phyloP scores from a whole-genome alignment of 1,140 invertebrate genomes.

The Bombyx mandarina region DNA sequence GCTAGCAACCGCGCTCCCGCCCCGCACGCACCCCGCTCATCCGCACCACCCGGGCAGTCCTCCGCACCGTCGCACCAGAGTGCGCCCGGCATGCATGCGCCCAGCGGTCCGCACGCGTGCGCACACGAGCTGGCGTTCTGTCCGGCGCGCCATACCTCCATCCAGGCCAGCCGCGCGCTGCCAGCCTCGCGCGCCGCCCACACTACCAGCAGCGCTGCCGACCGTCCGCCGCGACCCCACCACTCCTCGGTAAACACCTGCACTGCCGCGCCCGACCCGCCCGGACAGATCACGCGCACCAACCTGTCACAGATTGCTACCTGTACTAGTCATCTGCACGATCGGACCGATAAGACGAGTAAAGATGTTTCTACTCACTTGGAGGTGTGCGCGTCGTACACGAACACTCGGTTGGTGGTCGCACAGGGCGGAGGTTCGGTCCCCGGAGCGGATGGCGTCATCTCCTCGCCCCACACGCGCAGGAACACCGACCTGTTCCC shows the following conservation, averaged over 20 bases:
- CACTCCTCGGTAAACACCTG: slow-evolving; percentile 48
- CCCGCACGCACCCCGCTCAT: slow-evolving; percentile 50
- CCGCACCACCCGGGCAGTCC: slow-evolving; percentile 48
- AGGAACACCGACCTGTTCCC: slow-evolving; percentile 82
- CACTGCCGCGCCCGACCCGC: slow-evolving; percentile 77
- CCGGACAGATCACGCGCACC: slow-evolving; percentile 82
- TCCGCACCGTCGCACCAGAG: slow-evolving; percentile 41
- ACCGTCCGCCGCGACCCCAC: slow-evolving; percentile 44
- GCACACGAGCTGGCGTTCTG: slow-evolving; percentile 42
- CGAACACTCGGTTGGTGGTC: slow-evolving; percentile 74
- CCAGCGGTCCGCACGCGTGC: slow-evolving; percentile 32
- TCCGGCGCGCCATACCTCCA: slow-evolving; percentile 50
- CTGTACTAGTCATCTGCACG: too few species aligned
- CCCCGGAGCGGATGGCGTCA: slow-evolving; percentile 24
- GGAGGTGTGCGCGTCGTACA: slow-evolving; percentile 75
- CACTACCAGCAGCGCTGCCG: slow-evolving; percentile 38
- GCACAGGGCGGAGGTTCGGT: slow-evolving; percentile 73
- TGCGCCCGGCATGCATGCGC: slow-evolving; percentile 48
- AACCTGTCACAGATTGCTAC: slow-evolving; percentile 43
- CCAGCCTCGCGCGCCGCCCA: slow-evolving; percentile 47
- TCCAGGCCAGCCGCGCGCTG: slow-evolving; percentile 38
- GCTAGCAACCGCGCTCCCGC: slow-evolving; percentile 36
- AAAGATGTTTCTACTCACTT: slow-evolving; percentile 21
- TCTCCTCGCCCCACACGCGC: slow-evolving; percentile 77
- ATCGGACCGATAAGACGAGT: too few species aligned